Evolutionary conservation across 2,113 vertebrate species (phyloP), one percentile per base, ranked within the genome.

Genomic region (Microtus ochrogaster): DNA sequence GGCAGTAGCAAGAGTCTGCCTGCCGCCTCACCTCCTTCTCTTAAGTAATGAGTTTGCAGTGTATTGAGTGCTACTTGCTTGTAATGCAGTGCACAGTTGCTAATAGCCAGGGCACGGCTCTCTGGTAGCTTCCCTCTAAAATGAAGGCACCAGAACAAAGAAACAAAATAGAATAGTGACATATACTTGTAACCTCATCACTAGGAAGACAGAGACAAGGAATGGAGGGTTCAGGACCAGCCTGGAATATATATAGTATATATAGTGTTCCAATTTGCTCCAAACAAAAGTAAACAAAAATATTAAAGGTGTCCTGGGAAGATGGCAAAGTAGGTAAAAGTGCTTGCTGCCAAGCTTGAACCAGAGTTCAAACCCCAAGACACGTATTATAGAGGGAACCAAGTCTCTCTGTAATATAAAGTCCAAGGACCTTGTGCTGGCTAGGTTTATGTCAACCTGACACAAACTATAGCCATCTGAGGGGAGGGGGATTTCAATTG

Each of bases 31-130:
- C 72, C 63, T 81, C 82, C 90, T 81, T 79, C 36, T 44, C 68
- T 88, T 93, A 44, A 89, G 39, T 78, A 24, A 68, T 84, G 89
- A 87, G 30, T 16, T 83, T 49, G 8, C 12, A 49, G 55, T 88
- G 89, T 68, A 41, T 70, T 83, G 92, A 95, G 21, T 30, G 94
- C 84, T 66, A 22, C 49, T 87, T 94, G 58, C 65, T 93, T 93
- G 3, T 49, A 70, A 58, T n/a, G 19, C 83, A 86, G 39, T 16
- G 63, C 7, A 47, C 10, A 33, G 10, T 86, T 44, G 78, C 86
- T 87, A 58, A 14, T 49, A 95, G 49, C 22, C n/a, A 93, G n/a
- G 86, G 70, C 16, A 70, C 44, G 74, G 6, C 22, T 19, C n/a
- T 78, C 47, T 8, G 72, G 65, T 21, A 87, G 49, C 44, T 77